Conservation (phyloP, 1,140 invertebrate genomes). For the Brachionus rotundiformis region DNA sequence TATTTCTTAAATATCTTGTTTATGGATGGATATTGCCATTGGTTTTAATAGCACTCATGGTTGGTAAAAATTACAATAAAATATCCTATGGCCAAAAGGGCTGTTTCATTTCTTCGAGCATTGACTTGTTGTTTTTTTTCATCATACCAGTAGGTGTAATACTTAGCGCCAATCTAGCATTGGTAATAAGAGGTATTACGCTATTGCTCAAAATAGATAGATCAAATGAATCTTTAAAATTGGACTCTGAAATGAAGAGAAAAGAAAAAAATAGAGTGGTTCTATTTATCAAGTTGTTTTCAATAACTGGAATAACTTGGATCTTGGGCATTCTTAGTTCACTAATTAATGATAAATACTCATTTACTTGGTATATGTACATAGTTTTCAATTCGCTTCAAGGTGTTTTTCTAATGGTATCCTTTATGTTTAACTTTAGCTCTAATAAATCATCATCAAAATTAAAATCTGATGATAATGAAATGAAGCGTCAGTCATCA, state of each 20-base stretch:
- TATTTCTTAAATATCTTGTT: background rate
- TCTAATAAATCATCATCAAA: background rate
- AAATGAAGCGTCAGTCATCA: background rate
- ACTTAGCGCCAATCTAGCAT: background rate
- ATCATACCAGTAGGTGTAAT: background rate
- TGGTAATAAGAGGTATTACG: background rate
- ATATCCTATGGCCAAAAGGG: background rate
- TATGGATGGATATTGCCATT: background rate
- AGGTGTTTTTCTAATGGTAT: background rate
- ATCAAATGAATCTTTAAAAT: background rate
- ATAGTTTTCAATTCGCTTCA: constrained; percentile 34
- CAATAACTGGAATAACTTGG: constrained; percentile 35
- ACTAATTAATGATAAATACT: background rate
- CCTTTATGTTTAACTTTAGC: background rate
- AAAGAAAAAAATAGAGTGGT: background rate
- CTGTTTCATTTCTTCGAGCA: background rate
- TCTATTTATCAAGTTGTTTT: constrained; percentile 17
- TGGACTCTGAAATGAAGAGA: background rate
- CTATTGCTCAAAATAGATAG: background rate
- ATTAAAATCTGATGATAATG: background rate
- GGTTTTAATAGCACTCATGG: background rate
- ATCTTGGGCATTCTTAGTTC: constrained; percentile 28
- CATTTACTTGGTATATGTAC: constrained; percentile 16
- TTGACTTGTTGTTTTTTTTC: constrained; percentile 12
- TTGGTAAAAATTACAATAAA: background rate